phyloP scores from a whole-genome alignment of 2,113 vertebrate species.

The Stercorarius parasiticus region DNA sequence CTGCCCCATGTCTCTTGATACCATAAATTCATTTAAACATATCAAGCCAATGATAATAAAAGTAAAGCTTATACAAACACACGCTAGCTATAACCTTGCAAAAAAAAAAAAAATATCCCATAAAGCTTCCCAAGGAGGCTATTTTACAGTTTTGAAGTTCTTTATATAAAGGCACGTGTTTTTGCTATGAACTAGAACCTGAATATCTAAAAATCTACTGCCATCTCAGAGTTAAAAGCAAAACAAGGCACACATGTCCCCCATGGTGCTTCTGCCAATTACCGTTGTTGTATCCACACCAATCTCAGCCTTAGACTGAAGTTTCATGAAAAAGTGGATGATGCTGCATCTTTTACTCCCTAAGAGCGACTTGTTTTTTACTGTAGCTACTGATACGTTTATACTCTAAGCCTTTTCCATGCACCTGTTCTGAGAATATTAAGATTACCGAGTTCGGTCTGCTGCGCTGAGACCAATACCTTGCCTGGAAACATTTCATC shows the following conservation, averaged over 20 bases:
- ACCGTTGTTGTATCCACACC: not conserved
- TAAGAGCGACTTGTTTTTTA: not conserved
- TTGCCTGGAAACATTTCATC: not conserved
- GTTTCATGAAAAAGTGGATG: not conserved
- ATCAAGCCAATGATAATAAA: slow-evolving; percentile 31
- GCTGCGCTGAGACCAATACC: not conserved
- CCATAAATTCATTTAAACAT: slow-evolving; percentile 44
- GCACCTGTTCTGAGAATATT: not conserved
- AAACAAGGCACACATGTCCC: not conserved
- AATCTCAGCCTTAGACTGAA: not conserved
- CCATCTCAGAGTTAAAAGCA: not conserved
- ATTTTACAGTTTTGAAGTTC: slow-evolving; percentile 6
- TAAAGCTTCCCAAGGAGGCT: slow-evolving; percentile 17
- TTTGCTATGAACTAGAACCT: not conserved
- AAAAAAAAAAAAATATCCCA: not conserved
- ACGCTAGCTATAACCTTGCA: slow-evolving; percentile 13
- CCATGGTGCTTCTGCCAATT: not conserved
- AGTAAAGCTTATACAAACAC: slow-evolving; percentile 20
- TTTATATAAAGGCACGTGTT: slow-evolving; percentile 8
- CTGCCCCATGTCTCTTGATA: not conserved
- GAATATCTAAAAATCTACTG: not conserved
- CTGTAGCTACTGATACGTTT: not conserved
- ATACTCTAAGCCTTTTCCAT: not conserved
- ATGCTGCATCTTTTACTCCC: not conserved
- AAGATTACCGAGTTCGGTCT: not conserved